Evolutionary conservation across 2,113 vertebrate genomes (phyloP).

Genomic region (Camelus bactrianus): DNA sequence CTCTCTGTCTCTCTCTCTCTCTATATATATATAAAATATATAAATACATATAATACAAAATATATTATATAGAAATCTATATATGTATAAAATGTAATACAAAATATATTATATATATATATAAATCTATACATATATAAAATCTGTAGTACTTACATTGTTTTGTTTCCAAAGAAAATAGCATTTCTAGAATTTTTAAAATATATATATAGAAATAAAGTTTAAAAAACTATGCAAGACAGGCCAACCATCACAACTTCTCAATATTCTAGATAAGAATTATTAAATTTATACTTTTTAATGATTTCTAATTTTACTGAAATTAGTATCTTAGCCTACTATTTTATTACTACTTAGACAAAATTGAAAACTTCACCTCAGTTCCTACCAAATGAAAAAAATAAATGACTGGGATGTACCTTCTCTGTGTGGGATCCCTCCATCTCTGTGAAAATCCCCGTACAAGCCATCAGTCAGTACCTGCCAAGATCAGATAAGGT

Average conservation of each 20-base stretch:
- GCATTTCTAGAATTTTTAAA: not conserved
- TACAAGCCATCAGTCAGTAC: not conserved
- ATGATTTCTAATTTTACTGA: not conserved
- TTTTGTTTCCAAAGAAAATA: slow-evolving; percentile 41
- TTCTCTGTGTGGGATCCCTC: not conserved
- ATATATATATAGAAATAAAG: not conserved
- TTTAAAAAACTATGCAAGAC: not conserved
- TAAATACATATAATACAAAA: not conserved
- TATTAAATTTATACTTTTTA: not conserved
- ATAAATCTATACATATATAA: not conserved
- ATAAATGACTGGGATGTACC: not conserved
- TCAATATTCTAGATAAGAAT: not conserved
- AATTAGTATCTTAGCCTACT: not conserved
- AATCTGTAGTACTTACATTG: not conserved
- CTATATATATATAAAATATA: not conserved
- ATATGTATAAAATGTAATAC: not conserved
- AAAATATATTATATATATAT: not conserved
- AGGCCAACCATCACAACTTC: not conserved
- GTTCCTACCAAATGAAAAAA: not conserved
- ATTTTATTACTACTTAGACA: not conserved
- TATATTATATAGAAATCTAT: not conserved
- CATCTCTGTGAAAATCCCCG: not conserved
- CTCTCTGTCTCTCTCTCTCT: not conserved
- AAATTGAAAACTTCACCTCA: not conserved
- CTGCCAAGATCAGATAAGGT: not conserved